Conservation (phyloP, 2,888 invertebrate genomes). For the Nemotelus nigrinus region DNA sequence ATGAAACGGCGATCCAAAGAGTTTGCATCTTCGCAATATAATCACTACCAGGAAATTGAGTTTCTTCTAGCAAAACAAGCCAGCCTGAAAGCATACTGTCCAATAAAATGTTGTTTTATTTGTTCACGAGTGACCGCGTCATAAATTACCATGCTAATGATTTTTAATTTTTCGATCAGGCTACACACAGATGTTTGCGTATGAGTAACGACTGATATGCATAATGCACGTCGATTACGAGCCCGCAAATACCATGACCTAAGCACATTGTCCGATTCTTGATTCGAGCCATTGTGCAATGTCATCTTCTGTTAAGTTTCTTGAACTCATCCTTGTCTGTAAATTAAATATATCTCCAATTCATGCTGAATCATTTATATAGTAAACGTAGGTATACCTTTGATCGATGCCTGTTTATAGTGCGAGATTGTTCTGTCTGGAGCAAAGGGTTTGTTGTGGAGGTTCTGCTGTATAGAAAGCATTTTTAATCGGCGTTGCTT, state of each 20-base stretch:
- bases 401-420: no score
- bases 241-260: slow-evolving; percentile 11
- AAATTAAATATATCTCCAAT: neutral
- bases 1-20: no score
- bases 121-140: neutral
- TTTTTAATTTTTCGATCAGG: neutral
- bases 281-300: slow-evolving; percentile 30
- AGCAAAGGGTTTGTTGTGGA: no score
- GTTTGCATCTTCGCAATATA: no score
- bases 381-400: neutral
- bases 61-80: neutral
- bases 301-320: slow-evolving; percentile 28
- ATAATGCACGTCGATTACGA: slow-evolving; percentile 21
- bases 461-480: no score
- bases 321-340: slow-evolving; percentile 36
- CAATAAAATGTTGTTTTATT: slow-evolving; percentile 12
- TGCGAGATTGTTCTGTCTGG: no score
- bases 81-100: no score
- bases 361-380: slow-evolving; percentile 7
- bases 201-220: slow-evolving; percentile 19
- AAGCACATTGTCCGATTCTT: slow-evolving; percentile 29
- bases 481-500: no score
- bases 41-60: neutral
- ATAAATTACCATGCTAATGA: slow-evolving; percentile 40
- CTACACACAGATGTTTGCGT: slow-evolving; percentile 1